Conservation (phyloP, 2,888 invertebrate species). For the Salpingus planirostris region DNA sequence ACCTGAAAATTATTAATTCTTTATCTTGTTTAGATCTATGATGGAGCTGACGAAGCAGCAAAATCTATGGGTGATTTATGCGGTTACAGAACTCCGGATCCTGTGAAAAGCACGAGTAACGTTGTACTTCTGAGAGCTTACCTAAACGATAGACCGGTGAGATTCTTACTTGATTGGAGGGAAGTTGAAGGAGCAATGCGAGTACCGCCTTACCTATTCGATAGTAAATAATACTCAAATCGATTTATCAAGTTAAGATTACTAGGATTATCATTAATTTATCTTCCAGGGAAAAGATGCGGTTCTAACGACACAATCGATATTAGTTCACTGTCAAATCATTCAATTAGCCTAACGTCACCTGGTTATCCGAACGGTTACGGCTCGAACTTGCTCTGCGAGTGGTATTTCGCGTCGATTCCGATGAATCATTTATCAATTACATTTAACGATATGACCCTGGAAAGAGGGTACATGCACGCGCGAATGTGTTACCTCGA, state of each 20-base stretch:
- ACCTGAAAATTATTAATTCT: too few species aligned
- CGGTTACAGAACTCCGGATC: conserved; percentile 43
- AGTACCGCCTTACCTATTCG: too few species aligned
- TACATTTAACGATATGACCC: conserved; percentile 46
- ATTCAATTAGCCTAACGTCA: conserved; percentile 46
- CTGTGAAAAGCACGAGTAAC: conserved; percentile 56
- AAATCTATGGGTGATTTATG: conserved; percentile 49
- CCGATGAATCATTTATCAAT: conserved; percentile 54
- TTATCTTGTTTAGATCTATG: conserved; percentile 54
- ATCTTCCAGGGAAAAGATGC: neutral
- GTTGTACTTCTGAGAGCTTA: too few species aligned
- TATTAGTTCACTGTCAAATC: conserved; percentile 18
- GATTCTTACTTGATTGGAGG: too few species aligned
- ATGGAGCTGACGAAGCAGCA: conserved; percentile 63
- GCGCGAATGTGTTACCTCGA: conserved; percentile 51
- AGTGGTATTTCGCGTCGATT: conserved; percentile 61
- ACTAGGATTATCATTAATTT: too few species aligned
- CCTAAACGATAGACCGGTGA: too few species aligned
- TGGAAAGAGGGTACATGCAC: conserved; percentile 44
- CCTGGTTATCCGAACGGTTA: conserved; percentile 73
- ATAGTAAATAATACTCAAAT: too few species aligned
- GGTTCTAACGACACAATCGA: conserved; percentile 23
- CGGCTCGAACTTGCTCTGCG: conserved; percentile 52
- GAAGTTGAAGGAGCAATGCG: too few species aligned
- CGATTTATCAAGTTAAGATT: too few species aligned